A percentile compares a stretch with the other conserved stretches of the same genome.
phyloP scores from a whole-genome alignment of 2,797 vertebrate species.

The Muraenolepis orangiensis region DNA sequence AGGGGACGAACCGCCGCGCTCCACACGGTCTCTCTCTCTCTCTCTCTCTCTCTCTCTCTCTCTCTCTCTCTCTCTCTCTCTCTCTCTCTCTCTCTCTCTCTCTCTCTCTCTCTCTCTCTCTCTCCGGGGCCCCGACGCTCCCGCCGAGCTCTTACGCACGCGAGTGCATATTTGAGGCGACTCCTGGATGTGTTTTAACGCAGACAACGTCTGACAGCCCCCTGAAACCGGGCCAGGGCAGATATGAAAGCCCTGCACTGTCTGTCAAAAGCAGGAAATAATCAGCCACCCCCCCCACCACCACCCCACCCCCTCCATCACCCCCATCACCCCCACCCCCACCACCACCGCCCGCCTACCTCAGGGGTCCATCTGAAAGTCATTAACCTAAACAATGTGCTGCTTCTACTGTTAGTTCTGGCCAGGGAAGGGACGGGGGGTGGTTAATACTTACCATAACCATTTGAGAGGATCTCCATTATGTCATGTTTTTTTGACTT shows the following conservation, averaged over 20 bases:
- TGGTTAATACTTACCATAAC: conserved; percentile 81
- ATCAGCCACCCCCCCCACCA: conserved; percentile 72
- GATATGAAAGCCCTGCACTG: conserved; percentile 84
- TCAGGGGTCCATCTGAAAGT: conserved; percentile 89
- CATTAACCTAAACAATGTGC: conserved; percentile 89
- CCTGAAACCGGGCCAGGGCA: conserved; percentile 80
- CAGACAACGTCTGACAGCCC: conserved; percentile 81
- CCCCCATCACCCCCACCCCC: conserved; percentile 68
- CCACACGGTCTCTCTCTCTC: not conserved
- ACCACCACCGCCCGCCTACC: conserved; percentile 61
- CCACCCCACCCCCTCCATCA: conserved; percentile 60
- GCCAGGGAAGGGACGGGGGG: conserved; percentile 31
- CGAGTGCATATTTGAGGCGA: conserved; percentile 69
- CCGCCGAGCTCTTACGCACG: conserved; percentile 44
- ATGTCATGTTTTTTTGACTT: conserved; percentile 63
- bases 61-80: too few species aligned
- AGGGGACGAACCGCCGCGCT: conserved; percentile 26
- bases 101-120: too few species aligned
- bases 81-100: too few species aligned
- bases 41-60: too few species aligned
- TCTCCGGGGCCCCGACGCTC: too few species aligned
- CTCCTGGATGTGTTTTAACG: conserved; percentile 76
- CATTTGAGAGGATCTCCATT: conserved; percentile 83
- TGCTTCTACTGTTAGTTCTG: conserved; percentile 85
- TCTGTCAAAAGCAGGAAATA: conserved; percentile 91